Base-by-base conservation (phyloP, 37 sponge, comb jelly and placozoan genomes). In the Haliclona indistincta region DNA sequence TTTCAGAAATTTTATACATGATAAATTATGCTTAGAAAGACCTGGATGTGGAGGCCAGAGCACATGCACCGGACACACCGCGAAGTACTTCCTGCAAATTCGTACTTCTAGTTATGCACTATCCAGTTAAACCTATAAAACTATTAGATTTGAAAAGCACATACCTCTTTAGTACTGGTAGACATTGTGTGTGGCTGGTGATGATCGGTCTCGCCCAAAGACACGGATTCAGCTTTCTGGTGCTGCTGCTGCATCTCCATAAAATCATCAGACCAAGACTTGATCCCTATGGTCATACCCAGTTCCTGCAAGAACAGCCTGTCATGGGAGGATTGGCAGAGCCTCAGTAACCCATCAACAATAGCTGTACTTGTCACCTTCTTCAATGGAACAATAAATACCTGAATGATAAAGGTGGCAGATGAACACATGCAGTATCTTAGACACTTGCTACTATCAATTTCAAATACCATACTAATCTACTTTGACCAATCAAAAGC, bases 241-340 rank as follows among this genome's bases (percentile, higher is more conserved):
- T 6, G 4, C 19, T 81, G 73, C 28, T 49, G 22, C 17, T 52
- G 43, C 81, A 81, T 81, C 3, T 3, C 49, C 37, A 35, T 26
- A 29, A 79, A 74, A 64, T 87, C 88, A 41, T 87, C 81, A 25
- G 67, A 20, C 88, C 88, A 87, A 3, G 64, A 28, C 64, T 73
- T 76, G 47, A 81, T 75, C 0, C 88, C 81, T 1, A 87, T 26
- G 23, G 29, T 33, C 66, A 87, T 68, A 29, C 88, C 88, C 43
- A 87, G 75, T 1, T 68, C 34, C 55, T 87, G 88, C 19, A 87
- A 44, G 63, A 72, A 67, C 32, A 47, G 37, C 35, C 81, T 62
- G 58, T 80, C 43, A 23, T 47, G 19, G 11, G 66, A 4, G 23
- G 58, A 56, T 15, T n/a, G 39, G 44, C 71, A 74, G 28, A 25